Base-by-base conservation (phyloP, 2,113 vertebrate genomes). In the Vireo altiloquus region DNA sequence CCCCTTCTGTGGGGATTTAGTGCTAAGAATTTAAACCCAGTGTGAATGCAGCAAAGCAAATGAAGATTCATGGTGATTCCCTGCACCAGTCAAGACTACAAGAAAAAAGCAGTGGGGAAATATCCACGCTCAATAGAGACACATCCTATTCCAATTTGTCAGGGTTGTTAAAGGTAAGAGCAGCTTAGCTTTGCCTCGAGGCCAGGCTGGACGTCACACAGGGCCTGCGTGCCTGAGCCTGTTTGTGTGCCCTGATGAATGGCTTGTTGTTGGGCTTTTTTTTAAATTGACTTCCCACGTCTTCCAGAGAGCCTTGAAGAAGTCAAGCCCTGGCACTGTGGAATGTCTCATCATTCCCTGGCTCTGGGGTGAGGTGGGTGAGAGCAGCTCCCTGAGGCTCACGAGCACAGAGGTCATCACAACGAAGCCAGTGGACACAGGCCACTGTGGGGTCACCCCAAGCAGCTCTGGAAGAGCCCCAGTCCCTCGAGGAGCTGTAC, bases 401-500 rank as follows among this genome's bases (percentile, higher is more conserved):
- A 3, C 20, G 2, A 0, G 1, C 57, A 10, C 22, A 8, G 47
- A 19, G 25, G 74, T 3, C 6, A 46, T 20, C 3, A 2, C 53
- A 23, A 61, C 28, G 37, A 0, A 2, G n/a, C 24, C 2, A 1
- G 23, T 9, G 54, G 39, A 19, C 61, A 42, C 0, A 3, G 30
- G 10, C n/a, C 2, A 3, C 17, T 0, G 12, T 1, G 7, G 11
- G 31, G 46, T 33, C 49, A 20, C 39, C 23, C 23, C 0, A 0
- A 8, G 50, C 17, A 53, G 54, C 13, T 23, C 25, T 33, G 75
- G 52, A 57, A 77, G 56, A 80, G 30, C 11, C 64, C 25, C 22
- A 18, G 8, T 2, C 6, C 33, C 33, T 59, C 2, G 20, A 50
- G 56, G 74, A 59, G 28, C 1, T 39, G 27, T 6, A 7, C 7